Percentiles rank a stretch among this genome's conserved stretches.
Evolutionary conservation across 64 coral and sea anemone genomes (phyloP).

Genomic region (Montipora foliosa): DNA sequence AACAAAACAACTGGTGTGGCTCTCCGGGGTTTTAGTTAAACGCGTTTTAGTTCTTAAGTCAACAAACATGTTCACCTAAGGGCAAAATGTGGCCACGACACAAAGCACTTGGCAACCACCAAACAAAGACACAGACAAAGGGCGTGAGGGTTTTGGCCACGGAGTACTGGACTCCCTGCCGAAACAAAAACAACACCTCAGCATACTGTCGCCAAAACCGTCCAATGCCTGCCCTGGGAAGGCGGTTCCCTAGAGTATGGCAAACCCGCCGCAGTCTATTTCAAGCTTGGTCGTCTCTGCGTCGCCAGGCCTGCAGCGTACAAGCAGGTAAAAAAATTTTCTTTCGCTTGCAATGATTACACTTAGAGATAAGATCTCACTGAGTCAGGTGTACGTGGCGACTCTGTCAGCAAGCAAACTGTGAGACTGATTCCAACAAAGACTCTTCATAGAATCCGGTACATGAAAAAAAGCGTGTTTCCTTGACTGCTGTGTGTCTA

Average conservation of each 20-base stretch:
- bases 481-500: no score
- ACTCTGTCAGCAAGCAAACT: no score
- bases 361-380: no score
- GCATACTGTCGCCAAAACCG: neutral
- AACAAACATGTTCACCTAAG: conserved; percentile 49
- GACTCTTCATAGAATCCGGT: no score
- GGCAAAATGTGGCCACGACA: conserved; percentile 48
- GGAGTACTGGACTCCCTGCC: neutral
- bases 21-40: neutral
- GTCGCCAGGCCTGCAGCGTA: conserved; percentile 20
- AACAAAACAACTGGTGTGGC: neutral
- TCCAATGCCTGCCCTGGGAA: conserved; percentile 2
- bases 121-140: conserved; percentile 11
- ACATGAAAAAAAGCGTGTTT: no score
- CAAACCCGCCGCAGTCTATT: neutral
- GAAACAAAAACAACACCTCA: conserved; percentile 16
- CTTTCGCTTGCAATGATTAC: no score
- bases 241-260: neutral
- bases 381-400: no score
- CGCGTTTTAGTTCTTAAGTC: neutral
- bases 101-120: conserved; percentile 8
- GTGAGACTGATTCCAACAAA: no score
- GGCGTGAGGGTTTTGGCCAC: neutral
- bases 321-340: neutral
- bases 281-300: neutral